Conservation (phyloP, 2,888 invertebrate genomes). For the Hirtodrosophila alboralis region DNA sequence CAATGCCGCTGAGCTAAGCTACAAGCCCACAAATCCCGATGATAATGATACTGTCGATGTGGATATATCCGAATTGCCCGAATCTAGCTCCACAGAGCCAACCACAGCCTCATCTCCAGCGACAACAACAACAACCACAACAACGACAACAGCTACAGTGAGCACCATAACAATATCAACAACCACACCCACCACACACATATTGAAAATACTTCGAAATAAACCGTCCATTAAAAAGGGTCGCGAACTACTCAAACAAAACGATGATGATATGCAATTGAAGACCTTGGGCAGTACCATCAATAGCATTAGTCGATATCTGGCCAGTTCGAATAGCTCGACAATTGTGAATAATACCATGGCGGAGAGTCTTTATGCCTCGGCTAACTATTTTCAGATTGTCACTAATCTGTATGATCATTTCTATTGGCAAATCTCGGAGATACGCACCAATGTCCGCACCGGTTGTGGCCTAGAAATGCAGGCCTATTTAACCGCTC, state of each 20-base stretch:
- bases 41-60: conserved; percentile 60
- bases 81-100: conserved; percentile 29
- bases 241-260: conserved; percentile 77
- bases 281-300: conserved; percentile 77
- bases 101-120: conserved; percentile 29
- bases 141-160: conserved; percentile 3
- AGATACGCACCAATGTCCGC: conserved; percentile 84
- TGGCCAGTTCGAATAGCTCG: conserved; percentile 57
- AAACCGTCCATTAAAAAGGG: conserved; percentile 77
- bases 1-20: conserved; percentile 42
- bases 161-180: conserved; percentile 23
- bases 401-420: conserved; percentile 83
- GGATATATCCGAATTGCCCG: conserved; percentile 49
- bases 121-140: conserved; percentile 22
- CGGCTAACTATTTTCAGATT: conserved; percentile 81
- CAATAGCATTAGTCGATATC: conserved; percentile 81
- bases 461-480: conserved; percentile 86
- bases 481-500: conserved; percentile 86
- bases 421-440: conserved; percentile 82
- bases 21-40: conserved; percentile 60
- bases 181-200: conserved; percentile 58
- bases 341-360: conserved; percentile 36
- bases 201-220: conserved; percentile 79
- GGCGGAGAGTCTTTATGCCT: conserved; percentile 64
- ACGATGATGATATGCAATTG: conserved; percentile 73